Evolutionary conservation across 2,113 vertebrate species (phyloP), one percentile per base, ranked within the genome.

Genomic region (Numenius arquata): DNA sequence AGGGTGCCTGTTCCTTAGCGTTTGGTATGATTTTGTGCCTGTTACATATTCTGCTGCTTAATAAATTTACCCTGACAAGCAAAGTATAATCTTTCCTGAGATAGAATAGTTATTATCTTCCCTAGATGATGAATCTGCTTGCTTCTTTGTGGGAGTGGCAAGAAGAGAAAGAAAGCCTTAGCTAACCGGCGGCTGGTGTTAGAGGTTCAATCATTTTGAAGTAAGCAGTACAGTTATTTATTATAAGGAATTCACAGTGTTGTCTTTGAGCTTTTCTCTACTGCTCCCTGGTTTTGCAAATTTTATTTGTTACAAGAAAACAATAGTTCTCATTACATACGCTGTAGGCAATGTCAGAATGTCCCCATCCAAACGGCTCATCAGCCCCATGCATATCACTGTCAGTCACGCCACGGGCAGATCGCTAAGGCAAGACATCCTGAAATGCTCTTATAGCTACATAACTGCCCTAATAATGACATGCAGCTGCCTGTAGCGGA

Each of bases 311-410:
- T 58, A n/a, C 66, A 16, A 45, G 58, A 59, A 88, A 88, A 83
- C 87, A 91, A 18, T 45, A 32, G n/a, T 25, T 94, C 41, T 70
- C 55, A 8, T 67, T 67, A 62, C 34, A 48, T 67, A 66, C 85
- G 71, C 94, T 93, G 29, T 26, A 74, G 80, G 95, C 63, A 88
- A 68, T 40, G 79, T 88, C 91, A 90, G 45, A 90, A 86, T 8
- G 45, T 86, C 67, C 76, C 56, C 38, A 30, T 59, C 72, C 50
- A 26, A 88, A 68, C 11, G 73, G 89, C 50, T 92, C 70, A 71
- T 71, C 41, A 63, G 85, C 53, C 76, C 88, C 48, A 26, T 47
- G 56, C 52, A 41, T 48, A 36, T 53, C 8, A 5, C 88, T 84
- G 85, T 70, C 97, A 85, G 58, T 71, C 89, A 48, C 48, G 58